Percentiles rank a stretch among this genome's conserved stretches.
Evolutionary conservation across 2,888 invertebrate species (phyloP).

Genomic region (Oscheius sp.): DNA sequence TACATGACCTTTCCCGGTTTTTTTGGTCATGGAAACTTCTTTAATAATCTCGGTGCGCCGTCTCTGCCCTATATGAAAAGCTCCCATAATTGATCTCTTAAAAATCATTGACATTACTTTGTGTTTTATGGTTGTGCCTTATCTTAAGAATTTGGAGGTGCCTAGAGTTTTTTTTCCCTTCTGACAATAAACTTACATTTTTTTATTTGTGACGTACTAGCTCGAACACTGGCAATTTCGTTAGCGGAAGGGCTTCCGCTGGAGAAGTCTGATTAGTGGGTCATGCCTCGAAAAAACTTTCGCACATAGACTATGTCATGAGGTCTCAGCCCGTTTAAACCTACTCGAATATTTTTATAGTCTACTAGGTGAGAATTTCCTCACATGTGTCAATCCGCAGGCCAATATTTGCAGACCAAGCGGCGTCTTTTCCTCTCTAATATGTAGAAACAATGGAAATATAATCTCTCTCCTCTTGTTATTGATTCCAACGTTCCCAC

Average conservation of each 20-base stretch:
- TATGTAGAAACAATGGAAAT: conserved; percentile 15
- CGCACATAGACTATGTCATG: conserved; percentile 6
- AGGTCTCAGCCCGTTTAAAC: background rate
- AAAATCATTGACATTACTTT: background rate
- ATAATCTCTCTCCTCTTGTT: conserved; percentile 14
- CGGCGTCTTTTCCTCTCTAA: conserved; percentile 8
- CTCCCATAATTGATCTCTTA: conserved; percentile 9
- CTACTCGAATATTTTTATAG: background rate
- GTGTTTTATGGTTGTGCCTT: conserved; percentile 24
- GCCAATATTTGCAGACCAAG: conserved; percentile 22
- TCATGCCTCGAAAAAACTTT: conserved; percentile 21
- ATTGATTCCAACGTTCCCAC: background rate
- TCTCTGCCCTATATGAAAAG: conserved; percentile 3
- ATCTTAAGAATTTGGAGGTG: conserved; percentile 6
- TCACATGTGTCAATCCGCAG: conserved; percentile 19
- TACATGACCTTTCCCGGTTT: conserved; percentile 20
- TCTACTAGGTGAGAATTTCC: background rate
- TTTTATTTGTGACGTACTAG: conserved; percentile 10
- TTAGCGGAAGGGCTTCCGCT: conserved; percentile 29
- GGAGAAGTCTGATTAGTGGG: conserved; percentile 14
- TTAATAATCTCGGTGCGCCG: conserved; percentile 14
- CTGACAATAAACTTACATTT: background rate
- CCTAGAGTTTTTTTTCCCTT: conserved; percentile 11
- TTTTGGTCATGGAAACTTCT: conserved; percentile 20
- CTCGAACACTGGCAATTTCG: conserved; percentile 20